These are phyloP conservation scores for Dolichopus griseipennis DNA, from an alignment of 2,888 invertebrate species.

Conservation along the genomic window DNA sequence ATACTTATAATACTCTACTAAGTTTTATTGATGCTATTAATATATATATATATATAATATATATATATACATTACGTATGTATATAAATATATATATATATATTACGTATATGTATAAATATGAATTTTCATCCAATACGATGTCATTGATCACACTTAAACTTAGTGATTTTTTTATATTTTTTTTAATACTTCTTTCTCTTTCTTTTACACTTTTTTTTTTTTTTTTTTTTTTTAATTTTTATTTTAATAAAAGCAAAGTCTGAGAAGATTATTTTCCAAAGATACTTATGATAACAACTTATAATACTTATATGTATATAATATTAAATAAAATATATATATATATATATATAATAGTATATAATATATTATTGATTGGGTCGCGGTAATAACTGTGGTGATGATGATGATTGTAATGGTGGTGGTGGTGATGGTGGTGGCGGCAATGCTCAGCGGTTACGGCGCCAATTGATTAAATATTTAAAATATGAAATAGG, in stretches of 20 bases:
- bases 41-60: too few species aligned
- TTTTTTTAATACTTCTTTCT: too few species aligned
- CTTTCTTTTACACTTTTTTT: too few species aligned
- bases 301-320: too few species aligned
- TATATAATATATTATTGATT: background rate
- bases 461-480: constrained; percentile 6
- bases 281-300: background rate
- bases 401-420: background rate
- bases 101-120: too few species aligned
- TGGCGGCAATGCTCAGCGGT: background rate
- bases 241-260: background rate
- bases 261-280: background rate
- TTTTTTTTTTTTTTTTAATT: too few species aligned
- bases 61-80: too few species aligned
- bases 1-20: too few species aligned
- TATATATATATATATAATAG: background rate
- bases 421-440: background rate
- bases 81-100: too few species aligned
- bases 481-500: background rate
- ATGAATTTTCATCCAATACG: background rate
- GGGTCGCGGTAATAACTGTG: background rate
- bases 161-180: background rate
- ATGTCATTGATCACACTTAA: constrained; percentile 1
- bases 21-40: too few species aligned
- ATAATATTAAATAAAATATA: background rate